These are phyloP conservation scores for Gerosis bhagava DNA, from an alignment of 2,888 invertebrate species.

Conservation along the genomic window DNA sequence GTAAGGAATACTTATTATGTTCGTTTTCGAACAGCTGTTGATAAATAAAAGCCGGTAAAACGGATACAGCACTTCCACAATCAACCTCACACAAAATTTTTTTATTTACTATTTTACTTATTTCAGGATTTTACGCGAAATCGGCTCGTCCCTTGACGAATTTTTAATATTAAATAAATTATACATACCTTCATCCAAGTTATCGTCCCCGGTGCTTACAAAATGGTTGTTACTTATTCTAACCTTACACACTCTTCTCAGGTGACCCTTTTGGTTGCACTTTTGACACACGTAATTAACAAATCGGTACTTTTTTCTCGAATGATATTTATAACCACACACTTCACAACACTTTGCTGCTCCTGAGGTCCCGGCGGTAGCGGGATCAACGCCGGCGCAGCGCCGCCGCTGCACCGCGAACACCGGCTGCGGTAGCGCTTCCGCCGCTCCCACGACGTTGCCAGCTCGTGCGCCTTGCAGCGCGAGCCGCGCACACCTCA, in stretches of 20 bases:
- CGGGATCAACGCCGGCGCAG: no score
- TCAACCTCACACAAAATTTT: no score
- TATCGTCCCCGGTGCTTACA: neutral
- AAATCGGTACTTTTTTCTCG: neutral
- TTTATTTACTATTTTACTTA: no score
- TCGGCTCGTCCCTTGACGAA: neutral
- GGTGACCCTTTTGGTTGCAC: constrained; percentile 24
- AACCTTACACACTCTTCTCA: constrained; percentile 10
- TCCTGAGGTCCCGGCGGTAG: no score
- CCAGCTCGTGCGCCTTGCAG: no score
- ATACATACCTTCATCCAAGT: constrained; percentile 2
- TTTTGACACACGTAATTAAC: constrained; percentile 14
- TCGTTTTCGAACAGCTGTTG: no score
- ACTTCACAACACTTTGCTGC: constrained; percentile 4
- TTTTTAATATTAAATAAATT: constrained; percentile 4
- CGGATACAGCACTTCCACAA: no score
- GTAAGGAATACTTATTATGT: neutral
- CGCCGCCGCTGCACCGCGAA: no score
- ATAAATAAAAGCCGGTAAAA: no score
- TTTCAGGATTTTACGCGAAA: no score
- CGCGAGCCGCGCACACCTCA: constrained; percentile 25
- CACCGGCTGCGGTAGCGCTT: no score
- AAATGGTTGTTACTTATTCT: constrained; percentile 1
- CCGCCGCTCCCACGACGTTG: no score
- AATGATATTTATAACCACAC: constrained; percentile 10